phyloP scores from a whole-genome alignment of 2,888 invertebrate species.

The Trimorus sp. region DNA sequence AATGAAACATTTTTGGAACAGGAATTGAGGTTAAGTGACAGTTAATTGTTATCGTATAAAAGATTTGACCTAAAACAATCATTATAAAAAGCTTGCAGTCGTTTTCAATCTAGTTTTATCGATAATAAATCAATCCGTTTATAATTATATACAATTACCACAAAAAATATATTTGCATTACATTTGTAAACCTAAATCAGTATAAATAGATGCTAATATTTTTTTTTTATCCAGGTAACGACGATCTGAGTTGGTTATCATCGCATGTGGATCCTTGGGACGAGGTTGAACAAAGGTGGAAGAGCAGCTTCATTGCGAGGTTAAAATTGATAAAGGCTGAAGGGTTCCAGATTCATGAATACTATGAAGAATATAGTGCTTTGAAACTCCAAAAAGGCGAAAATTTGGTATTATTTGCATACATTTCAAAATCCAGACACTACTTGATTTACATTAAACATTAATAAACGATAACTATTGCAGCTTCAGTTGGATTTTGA shows the following conservation, averaged over 20 bases:
- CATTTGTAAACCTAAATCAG: conserved; percentile 3
- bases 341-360: conserved; percentile 15
- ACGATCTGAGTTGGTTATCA: conserved; percentile 22
- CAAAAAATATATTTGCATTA: too few relatives aligned
- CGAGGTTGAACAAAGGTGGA: conserved; percentile 29
- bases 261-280: conserved; percentile 32
- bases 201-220: neutral
- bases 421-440: too few relatives aligned
- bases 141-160: too few relatives aligned
- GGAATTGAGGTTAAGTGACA: too few relatives aligned
- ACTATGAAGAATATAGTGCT: conserved; percentile 16
- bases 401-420: conserved; percentile 12
- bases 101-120: too few relatives aligned
- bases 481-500: conserved; percentile 42
- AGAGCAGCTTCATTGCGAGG: conserved; percentile 14
- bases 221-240: conserved; percentile 11
- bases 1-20: too few relatives aligned
- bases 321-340: conserved; percentile 4
- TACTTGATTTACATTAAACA: neutral
- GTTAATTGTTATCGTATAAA: too few relatives aligned
- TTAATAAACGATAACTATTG: conserved; percentile 4
- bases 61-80: too few relatives aligned
- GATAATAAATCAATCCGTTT: too few relatives aligned
- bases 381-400: conserved; percentile 10
- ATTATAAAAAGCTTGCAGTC: too few relatives aligned